phyloP scores from a whole-genome alignment of 1,140 invertebrate genomes.

The Tetragnatha versicolor region DNA sequence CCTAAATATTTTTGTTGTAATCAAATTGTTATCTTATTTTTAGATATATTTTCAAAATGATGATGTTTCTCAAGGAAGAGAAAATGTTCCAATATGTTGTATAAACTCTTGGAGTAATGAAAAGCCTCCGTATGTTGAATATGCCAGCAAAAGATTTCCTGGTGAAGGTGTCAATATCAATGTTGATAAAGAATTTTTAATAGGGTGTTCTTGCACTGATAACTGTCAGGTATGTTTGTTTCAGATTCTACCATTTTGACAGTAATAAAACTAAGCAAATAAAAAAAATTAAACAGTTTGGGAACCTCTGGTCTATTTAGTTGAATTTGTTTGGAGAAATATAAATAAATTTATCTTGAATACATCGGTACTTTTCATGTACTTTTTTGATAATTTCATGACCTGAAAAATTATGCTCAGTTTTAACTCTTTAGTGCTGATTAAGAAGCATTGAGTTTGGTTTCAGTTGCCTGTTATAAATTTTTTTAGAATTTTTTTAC shows the following conservation, averaged over 20 bases:
- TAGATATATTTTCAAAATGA: slow-evolving; percentile 58
- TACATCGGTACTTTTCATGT: too few species aligned
- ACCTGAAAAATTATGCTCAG: too few species aligned
- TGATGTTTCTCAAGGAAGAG: slow-evolving; percentile 80
- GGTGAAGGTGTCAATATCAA: slow-evolving; percentile 83
- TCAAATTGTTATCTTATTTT: neutral
- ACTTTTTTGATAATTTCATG: too few species aligned
- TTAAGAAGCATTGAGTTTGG: too few species aligned
- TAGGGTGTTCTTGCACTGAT: slow-evolving; percentile 90
- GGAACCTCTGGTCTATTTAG: too few species aligned
- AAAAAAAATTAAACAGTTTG: too few species aligned
- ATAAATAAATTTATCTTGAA: too few species aligned
- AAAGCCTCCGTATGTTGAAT: slow-evolving; percentile 82
- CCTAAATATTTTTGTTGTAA: neutral
- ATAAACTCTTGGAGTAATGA: slow-evolving; percentile 88
- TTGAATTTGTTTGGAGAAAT: too few species aligned
- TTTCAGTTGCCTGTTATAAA: too few species aligned
- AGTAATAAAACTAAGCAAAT: neutral
- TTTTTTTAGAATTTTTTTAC: too few species aligned
- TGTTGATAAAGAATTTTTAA: slow-evolving; percentile 83
- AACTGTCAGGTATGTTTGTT: slow-evolving; percentile 76
- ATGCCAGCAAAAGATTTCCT: slow-evolving; percentile 83
- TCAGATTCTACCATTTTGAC: slow-evolving; percentile 17
- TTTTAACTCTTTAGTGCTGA: too few species aligned
- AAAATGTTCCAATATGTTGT: slow-evolving; percentile 86